Conservation (phyloP, 1,140 invertebrate genomes). For the Saxidomus purpurata region DNA sequence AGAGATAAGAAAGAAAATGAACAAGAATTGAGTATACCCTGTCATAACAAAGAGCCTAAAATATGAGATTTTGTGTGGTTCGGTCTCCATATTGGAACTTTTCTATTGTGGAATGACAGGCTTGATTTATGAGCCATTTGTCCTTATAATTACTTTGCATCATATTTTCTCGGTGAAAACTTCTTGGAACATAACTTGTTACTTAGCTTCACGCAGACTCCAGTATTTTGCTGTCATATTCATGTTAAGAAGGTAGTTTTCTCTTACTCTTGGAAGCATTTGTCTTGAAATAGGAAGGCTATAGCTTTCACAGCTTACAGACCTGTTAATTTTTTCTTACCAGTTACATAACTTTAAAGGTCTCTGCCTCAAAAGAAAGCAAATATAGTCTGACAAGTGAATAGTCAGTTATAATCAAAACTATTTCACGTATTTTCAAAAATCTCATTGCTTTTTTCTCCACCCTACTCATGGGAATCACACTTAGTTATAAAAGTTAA, state of each 20-base stretch:
- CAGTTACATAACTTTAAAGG: not conserved
- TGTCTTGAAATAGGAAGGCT: not conserved
- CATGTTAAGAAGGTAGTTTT: not conserved
- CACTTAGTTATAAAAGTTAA: too few species aligned
- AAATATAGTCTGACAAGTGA: too few species aligned
- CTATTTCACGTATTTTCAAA: too few species aligned
- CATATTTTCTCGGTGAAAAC: constrained; percentile 52
- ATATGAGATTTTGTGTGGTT: constrained; percentile 6
- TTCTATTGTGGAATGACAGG: constrained; percentile 52
- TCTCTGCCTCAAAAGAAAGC: too few species aligned
- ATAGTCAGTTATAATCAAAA: too few species aligned
- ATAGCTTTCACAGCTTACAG: not conserved
- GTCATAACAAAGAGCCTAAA: not conserved
- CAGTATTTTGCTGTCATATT: constrained; percentile 20
- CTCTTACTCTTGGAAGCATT: not conserved
- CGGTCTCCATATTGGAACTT: not conserved
- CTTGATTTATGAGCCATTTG: constrained; percentile 51
- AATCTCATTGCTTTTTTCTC: too few species aligned
- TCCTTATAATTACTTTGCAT: constrained; percentile 61
- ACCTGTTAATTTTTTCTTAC: not conserved
- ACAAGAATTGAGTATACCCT: not conserved
- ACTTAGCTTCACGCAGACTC: constrained; percentile 40
- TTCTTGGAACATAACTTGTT: constrained; percentile 53
- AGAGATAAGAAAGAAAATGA: not conserved
- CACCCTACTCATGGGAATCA: too few species aligned